Evolutionary conservation across 2,797 vertebrate genomes (phyloP).

Genomic region (Macropodus opercularis): DNA sequence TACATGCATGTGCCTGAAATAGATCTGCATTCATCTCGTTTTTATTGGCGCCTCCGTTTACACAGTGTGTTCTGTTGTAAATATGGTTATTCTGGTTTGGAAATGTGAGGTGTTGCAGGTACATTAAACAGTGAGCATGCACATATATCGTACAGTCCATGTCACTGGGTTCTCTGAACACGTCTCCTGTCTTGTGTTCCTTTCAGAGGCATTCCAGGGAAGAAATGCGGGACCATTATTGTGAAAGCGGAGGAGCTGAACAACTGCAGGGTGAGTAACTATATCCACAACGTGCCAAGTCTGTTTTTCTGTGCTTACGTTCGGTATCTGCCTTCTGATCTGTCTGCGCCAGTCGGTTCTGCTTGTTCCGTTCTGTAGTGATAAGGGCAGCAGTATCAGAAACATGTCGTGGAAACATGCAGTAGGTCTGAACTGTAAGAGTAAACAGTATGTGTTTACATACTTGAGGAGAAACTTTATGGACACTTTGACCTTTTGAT

Average conservation of each 20-base stretch:
- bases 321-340: background rate
- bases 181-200: background rate
- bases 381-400: background rate
- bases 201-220: conserved; percentile 90
- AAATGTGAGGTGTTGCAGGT: background rate
- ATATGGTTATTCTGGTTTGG: background rate
- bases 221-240: conserved; percentile 92
- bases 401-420: too few species aligned
- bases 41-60: background rate
- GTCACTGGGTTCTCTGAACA: conserved; percentile 4
- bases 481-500: background rate
- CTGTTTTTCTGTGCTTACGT: background rate
- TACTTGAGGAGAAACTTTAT: too few species aligned
- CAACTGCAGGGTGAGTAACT: conserved; percentile 91
- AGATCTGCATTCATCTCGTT: too few species aligned
- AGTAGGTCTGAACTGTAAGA: too few species aligned
- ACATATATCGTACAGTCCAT: background rate
- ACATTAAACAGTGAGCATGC: background rate
- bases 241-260: conserved; percentile 94
- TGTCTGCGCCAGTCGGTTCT: background rate
- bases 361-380: background rate
- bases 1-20: background rate
- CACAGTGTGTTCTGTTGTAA: background rate
- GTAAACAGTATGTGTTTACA: too few species aligned
- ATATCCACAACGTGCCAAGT: background rate